These are phyloP conservation scores for Eupithecia dodoneata DNA, from an alignment of 2,888 invertebrate species.

Conservation along the genomic window DNA sequence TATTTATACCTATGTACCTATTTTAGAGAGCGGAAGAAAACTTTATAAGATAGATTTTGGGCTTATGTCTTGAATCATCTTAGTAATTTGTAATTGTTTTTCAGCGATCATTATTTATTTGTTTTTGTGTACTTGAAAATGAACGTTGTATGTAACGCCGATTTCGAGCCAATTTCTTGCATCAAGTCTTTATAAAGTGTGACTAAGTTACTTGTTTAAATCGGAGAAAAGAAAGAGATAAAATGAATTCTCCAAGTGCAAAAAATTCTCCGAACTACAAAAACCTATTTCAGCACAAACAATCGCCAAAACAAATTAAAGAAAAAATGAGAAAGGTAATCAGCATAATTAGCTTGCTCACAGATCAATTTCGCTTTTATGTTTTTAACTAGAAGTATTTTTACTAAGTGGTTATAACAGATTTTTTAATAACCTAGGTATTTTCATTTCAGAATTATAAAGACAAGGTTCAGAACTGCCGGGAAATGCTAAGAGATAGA, in stretches of 20 bases:
- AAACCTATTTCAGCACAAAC: constrained; percentile 62
- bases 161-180: not conserved
- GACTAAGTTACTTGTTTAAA: not conserved
- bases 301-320: constrained; percentile 74
- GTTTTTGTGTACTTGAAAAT: not conserved
- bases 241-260: constrained; percentile 61
- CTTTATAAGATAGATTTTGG: too few relatives aligned
- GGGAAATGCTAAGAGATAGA: constrained; percentile 68
- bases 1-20: too few relatives aligned
- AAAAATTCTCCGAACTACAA: constrained; percentile 66
- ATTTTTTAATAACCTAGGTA: not conserved
- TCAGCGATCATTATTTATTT: not conserved
- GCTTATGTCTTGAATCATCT: too few relatives aligned
- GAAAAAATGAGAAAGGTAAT: constrained; percentile 76
- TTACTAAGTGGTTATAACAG: not conserved
- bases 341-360: not conserved
- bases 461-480: constrained; percentile 70
- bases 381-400: not conserved
- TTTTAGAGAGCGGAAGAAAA: too few relatives aligned
- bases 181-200: not conserved
- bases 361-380: not conserved
- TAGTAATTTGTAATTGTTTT: too few relatives aligned
- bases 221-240: not conserved
- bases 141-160: not conserved
- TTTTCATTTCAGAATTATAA: constrained; percentile 65